Evolutionary conservation across 2,797 vertebrate species (phyloP).

Genomic region (Nannoperca obscura): DNA sequence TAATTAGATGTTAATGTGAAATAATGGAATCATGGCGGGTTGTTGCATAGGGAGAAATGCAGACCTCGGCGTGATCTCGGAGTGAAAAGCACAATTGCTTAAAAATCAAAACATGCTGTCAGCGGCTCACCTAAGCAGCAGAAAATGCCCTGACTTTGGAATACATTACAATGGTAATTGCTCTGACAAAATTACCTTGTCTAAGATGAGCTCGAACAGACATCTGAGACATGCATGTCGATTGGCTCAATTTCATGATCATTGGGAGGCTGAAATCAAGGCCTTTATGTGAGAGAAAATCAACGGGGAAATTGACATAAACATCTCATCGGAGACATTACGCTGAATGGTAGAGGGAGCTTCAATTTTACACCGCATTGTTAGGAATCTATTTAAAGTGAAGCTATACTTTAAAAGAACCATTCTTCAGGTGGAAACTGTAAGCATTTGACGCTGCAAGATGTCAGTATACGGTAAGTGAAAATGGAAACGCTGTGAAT

Average conservation of each 20-base stretch:
- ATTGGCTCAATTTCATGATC: conserved; percentile 92
- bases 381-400: conserved; percentile 83
- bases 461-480: background rate
- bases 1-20: conserved; percentile 84
- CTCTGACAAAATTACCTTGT: conserved; percentile 94
- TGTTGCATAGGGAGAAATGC: conserved; percentile 74
- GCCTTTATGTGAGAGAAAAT: conserved; percentile 79
- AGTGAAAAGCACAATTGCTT: conserved; percentile 88
- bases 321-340: conserved; percentile 75
- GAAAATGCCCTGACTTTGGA: conserved; percentile 94
- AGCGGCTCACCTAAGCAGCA: conserved; percentile 87
- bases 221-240: conserved; percentile 88
- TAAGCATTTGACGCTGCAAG: background rate
- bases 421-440: conserved; percentile 26
- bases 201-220: conserved; percentile 88
- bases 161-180: conserved; percentile 98
- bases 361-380: conserved; percentile 77
- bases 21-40: conserved; percentile 78
- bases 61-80: conserved; percentile 74
- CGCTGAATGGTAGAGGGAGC: conserved; percentile 70
- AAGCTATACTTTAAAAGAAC: conserved; percentile 46
- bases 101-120: conserved; percentile 97
- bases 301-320: conserved; percentile 80
- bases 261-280: conserved; percentile 87
- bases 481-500: conserved; percentile 20